Conservation (phyloP, 2,113 vertebrate species). For the Anguilla rostrata region DNA sequence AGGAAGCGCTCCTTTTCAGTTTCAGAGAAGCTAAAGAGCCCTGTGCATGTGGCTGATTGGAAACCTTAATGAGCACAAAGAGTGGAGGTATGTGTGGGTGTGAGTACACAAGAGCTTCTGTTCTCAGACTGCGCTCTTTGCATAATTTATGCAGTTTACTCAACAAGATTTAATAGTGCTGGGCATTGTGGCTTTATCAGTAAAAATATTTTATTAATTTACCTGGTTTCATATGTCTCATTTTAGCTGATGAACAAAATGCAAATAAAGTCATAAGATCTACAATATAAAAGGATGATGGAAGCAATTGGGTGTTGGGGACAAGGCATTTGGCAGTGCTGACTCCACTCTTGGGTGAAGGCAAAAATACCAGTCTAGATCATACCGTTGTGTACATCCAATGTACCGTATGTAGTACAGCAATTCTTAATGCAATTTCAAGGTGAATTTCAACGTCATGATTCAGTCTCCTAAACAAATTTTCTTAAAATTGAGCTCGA, state of each 20-base stretch:
- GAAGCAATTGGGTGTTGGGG: not conserved
- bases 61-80: not conserved
- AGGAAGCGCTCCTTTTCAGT: not conserved
- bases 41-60: not conserved
- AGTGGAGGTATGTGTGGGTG: not conserved
- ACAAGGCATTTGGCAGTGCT: not conserved
- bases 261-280: no score
- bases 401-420: no score
- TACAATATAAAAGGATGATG: no score
- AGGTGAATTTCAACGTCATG: no score
- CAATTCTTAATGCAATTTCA: no score
- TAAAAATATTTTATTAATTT: not conserved
- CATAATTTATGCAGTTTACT: not conserved
- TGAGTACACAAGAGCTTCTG: not conserved
- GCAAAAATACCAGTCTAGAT: not conserved
- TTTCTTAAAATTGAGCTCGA: no score
- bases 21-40: not conserved
- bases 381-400: not conserved
- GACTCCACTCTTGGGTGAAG: not conserved
- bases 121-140: not conserved
- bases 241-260: no score
- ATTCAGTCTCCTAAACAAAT: no score
- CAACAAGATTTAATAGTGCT: not conserved
- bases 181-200: not conserved
- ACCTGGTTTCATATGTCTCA: not conserved